phyloP scores from a whole-genome alignment of 2,797 vertebrate species.

The Falco novaeseelandiae region DNA sequence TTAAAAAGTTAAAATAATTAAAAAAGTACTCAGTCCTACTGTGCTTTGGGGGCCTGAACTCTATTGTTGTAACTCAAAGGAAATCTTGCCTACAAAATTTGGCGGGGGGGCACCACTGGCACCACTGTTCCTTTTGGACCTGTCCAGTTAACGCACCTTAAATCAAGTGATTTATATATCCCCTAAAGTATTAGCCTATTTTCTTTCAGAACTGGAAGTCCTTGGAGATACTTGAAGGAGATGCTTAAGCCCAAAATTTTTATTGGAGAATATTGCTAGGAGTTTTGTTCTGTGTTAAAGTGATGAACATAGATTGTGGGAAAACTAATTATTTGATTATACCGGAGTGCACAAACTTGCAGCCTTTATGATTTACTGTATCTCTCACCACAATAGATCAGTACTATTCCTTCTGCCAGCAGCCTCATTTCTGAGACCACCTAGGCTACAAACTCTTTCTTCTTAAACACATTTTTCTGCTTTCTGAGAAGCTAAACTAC shows the following conservation, averaged over 20 bases:
- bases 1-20: slow-evolving; percentile 52
- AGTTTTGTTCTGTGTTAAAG: not conserved
- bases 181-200: not conserved
- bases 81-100: not conserved
- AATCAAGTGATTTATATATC: not conserved
- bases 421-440: not conserved
- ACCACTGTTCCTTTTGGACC: not conserved
- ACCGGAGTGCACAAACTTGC: not conserved
- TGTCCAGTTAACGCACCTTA: not conserved
- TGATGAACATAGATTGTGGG: not conserved
- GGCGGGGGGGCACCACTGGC: not conserved
- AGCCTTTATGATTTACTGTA: not conserved
- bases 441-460: not conserved
- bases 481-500: not conserved
- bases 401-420: not conserved
- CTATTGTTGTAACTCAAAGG: not conserved
- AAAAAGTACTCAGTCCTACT: not conserved
- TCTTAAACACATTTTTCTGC: not conserved
- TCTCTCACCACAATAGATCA: not conserved
- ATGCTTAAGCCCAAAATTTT: not conserved
- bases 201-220: not conserved
- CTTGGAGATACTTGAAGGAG: not conserved
- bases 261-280: not conserved
- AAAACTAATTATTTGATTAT: not conserved
- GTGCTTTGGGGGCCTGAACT: not conserved